phyloP scores from a whole-genome alignment of 2,113 vertebrate genomes.

The Muscicapa adusta region DNA sequence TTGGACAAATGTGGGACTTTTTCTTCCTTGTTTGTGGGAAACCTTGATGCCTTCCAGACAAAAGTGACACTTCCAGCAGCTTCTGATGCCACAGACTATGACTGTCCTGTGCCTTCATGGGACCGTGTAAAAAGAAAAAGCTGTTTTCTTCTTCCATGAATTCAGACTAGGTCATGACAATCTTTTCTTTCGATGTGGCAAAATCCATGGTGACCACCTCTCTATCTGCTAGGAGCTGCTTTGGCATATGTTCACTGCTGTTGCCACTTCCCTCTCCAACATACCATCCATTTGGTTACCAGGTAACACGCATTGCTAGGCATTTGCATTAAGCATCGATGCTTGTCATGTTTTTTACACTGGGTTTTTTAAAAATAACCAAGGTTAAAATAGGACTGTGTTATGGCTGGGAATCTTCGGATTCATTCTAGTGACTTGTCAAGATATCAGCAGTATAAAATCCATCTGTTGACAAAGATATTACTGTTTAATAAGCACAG shows the following conservation, averaged over 20 bases:
- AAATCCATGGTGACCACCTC: constrained; percentile 47
- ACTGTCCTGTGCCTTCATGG: background rate
- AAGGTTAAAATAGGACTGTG: constrained; percentile 54
- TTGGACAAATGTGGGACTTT: background rate
- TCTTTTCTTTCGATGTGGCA: background rate
- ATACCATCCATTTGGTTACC: constrained; percentile 53
- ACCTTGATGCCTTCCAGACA: background rate
- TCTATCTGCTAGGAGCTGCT: background rate
- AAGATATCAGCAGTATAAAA: background rate
- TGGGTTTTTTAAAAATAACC: constrained; percentile 42
- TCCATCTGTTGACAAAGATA: constrained; percentile 19
- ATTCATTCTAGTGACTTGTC: constrained; percentile 26
- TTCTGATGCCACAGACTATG: background rate
- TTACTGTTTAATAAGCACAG: background rate
- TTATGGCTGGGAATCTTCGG: constrained; percentile 45
- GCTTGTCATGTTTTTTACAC: constrained; percentile 42
- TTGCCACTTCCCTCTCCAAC: constrained; percentile 48
- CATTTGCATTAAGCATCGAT: constrained; percentile 45
- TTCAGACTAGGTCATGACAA: background rate
- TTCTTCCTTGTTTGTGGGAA: background rate
- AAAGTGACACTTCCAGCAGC: background rate
- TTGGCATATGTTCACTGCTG: constrained; percentile 21
- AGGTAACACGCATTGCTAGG: constrained; percentile 45
- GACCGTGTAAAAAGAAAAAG: background rate
- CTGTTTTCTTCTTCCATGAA: background rate